These are phyloP conservation scores for Leptocoma aspasia DNA, from an alignment of 2,113 vertebrate species.

Conservation along the genomic window DNA sequence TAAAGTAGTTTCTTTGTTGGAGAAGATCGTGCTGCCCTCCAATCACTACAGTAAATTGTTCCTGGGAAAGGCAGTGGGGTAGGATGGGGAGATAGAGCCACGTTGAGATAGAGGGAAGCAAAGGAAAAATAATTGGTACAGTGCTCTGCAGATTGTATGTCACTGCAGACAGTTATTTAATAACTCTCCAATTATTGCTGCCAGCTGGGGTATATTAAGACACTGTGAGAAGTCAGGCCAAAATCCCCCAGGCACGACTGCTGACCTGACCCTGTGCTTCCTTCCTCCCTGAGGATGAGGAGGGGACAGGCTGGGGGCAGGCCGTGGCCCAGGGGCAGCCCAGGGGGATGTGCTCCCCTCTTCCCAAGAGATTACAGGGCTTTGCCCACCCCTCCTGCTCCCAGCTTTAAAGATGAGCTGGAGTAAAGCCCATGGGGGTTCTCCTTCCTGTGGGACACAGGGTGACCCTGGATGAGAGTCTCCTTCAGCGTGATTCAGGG, in stretches of 20 bases:
- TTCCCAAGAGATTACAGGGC: not conserved
- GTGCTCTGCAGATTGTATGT: slow-evolving; percentile 40
- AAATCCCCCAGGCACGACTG: not conserved
- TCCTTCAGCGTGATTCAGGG: not conserved
- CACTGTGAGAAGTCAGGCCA: not conserved
- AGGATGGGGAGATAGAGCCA: not conserved
- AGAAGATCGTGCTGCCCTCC: not conserved
- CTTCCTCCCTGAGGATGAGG: not conserved
- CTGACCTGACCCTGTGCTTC: not conserved
- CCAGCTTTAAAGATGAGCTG: not conserved
- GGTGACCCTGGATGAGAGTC: accelerated
- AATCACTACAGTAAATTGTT: not conserved
- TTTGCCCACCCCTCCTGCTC: not conserved
- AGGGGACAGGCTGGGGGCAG: not conserved
- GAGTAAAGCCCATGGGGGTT: not conserved
- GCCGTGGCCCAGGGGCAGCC: not conserved
- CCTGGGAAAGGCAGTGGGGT: not conserved
- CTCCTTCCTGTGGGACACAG: not conserved
- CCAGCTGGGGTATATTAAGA: slow-evolving; percentile 46
- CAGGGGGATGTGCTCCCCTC: not conserved
- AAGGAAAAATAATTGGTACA: slow-evolving; percentile 48
- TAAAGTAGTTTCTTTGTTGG: slow-evolving; percentile 67
- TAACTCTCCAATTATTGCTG: slow-evolving; percentile 47
- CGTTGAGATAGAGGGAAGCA: not conserved
- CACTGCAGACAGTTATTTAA: slow-evolving; percentile 60